Conservation (phyloP, 2,113 vertebrate genomes). For the Nesogale talazaci region DNA sequence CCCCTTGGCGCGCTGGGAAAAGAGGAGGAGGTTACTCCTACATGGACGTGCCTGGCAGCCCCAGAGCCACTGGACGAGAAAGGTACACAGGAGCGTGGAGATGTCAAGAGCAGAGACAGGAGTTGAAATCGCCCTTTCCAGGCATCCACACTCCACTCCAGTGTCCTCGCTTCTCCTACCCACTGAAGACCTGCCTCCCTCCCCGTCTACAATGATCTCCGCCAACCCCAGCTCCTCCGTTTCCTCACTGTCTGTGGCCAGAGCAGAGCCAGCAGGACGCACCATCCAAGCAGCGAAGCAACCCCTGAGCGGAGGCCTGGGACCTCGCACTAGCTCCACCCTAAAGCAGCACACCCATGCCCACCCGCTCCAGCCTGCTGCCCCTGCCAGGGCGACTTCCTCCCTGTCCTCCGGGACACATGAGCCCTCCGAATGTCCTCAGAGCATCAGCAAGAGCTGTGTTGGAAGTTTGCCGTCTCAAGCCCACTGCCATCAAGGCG, state of each 20-base stretch:
- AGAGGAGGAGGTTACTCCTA: conserved; percentile 51
- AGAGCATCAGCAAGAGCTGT: neutral
- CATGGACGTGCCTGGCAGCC: neutral
- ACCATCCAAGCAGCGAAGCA: too few relatives aligned
- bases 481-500: too few relatives aligned
- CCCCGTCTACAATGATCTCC: neutral
- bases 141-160: neutral
- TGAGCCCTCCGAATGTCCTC: neutral
- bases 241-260: neutral
- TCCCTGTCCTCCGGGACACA: rapidly evolving
- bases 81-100: neutral
- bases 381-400: neutral
- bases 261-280: neutral
- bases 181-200: neutral
- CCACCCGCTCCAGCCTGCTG: neutral
- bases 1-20: conserved; percentile 91
- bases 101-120: neutral
- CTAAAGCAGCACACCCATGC: too few relatives aligned
- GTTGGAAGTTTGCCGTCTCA: too few relatives aligned
- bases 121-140: neutral
- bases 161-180: neutral
- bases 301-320: too few relatives aligned
- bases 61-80: too few relatives aligned
- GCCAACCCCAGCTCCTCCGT: neutral
- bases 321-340: too few relatives aligned